A percentile compares a stretch with the other conserved stretches of the same genome.
These are phyloP conservation scores for Pangasius larnaudii DNA, from an alignment of 2,797 vertebrate genomes.

Conservation along the genomic window DNA sequence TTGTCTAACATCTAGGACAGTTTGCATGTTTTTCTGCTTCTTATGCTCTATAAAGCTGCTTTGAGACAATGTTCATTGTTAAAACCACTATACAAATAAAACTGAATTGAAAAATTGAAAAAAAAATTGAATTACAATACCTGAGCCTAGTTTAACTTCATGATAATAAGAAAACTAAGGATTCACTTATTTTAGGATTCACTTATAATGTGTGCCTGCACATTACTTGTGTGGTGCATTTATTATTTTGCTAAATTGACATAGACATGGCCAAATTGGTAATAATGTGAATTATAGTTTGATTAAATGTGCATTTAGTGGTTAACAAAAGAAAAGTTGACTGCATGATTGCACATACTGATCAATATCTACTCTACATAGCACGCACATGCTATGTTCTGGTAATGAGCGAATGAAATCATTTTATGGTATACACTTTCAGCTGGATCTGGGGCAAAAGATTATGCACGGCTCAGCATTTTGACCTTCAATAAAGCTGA, in stretches of 20 bases:
- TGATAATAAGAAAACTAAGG: neutral
- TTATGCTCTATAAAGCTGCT: too few species aligned
- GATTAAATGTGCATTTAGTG: neutral
- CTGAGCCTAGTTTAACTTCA: neutral
- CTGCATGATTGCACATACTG: neutral
- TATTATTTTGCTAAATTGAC: neutral
- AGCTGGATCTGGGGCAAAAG: neutral
- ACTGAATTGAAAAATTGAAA: too few species aligned
- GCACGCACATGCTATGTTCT: neutral
- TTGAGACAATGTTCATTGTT: too few species aligned
- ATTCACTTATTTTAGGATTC: neutral
- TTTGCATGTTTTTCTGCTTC: too few species aligned
- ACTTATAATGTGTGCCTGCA: neutral
- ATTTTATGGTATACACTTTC: neutral
- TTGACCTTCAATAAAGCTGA: neutral
- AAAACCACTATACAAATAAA: too few species aligned
- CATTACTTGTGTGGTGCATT: neutral
- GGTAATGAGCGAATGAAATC: neutral
- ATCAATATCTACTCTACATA: neutral
- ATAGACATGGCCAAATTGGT: neutral
- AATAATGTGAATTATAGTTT: neutral
- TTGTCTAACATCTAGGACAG: too few species aligned
- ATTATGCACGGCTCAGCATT: neutral
- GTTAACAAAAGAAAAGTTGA: neutral
- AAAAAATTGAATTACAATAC: neutral